Evolutionary conservation across 2,113 vertebrate genomes (phyloP).

Genomic region (Oryzias curvinotus): DNA sequence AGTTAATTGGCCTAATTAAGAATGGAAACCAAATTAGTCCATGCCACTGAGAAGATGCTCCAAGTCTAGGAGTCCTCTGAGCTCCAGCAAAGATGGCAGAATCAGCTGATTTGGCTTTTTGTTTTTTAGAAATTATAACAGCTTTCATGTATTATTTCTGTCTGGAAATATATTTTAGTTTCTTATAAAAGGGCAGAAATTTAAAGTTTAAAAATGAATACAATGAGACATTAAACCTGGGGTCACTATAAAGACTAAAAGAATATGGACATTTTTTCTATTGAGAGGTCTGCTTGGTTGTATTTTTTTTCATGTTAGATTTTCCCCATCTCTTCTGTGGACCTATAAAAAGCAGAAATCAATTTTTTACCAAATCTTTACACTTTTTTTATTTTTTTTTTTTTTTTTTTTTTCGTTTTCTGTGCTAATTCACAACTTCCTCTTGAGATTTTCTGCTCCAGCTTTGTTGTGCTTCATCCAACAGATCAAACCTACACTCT

Average conservation of each 20-base stretch:
- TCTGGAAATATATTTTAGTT: not conserved
- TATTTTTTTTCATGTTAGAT: not conserved
- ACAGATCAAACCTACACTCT: not conserved
- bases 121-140: constrained; percentile 1
- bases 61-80: constrained; percentile 35
- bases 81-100: constrained; percentile 19
- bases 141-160: constrained; percentile 19
- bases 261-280: too few relatives aligned
- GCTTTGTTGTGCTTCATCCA: constrained; percentile 20
- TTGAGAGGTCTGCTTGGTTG: not conserved
- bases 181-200: constrained; percentile 3
- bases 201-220: constrained; percentile 14
- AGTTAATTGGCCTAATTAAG: constrained; percentile 76
- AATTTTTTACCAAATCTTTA: constrained; percentile 9
- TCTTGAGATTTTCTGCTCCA: constrained; percentile 14
- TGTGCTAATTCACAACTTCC: constrained; percentile 15
- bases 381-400: not conserved
- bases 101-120: constrained; percentile 21
- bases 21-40: constrained; percentile 62
- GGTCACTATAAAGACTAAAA: not conserved
- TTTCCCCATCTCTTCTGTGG: not conserved
- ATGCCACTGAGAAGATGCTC: constrained; percentile 30
- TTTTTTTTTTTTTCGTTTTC: constrained; percentile 8
- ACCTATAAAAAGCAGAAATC: not conserved
- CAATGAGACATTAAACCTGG: constrained; percentile 1